These are phyloP conservation scores for Caenorhabditis macrosperma DNA, from an alignment of 2,888 invertebrate species.

Conservation along the genomic window DNA sequence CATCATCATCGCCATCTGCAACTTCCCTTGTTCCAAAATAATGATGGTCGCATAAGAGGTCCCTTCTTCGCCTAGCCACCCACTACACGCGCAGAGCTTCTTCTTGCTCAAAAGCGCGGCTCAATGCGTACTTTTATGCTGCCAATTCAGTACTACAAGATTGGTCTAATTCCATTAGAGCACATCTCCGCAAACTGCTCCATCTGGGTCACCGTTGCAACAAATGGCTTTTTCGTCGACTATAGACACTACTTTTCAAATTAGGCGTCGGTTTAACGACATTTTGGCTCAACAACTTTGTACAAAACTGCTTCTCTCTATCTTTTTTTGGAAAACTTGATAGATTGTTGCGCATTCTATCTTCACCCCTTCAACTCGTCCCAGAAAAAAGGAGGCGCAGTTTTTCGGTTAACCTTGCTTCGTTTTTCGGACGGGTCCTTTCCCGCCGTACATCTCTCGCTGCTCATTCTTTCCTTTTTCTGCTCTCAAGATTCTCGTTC, in stretches of 20 bases:
- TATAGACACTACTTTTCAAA: conserved; percentile 23
- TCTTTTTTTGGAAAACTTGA: conserved; percentile 38
- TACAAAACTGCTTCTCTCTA: background rate
- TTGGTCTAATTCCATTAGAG: conserved; percentile 57
- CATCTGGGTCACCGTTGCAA: conserved; percentile 55
- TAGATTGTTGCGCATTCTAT: conserved; percentile 53
- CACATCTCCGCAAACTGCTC: conserved; percentile 32
- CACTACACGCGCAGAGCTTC: conserved; percentile 36
- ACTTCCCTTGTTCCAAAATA: conserved; percentile 55
- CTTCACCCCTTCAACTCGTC: conserved; percentile 36
- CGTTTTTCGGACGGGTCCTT: conserved; percentile 19
- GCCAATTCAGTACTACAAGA: conserved; percentile 53
- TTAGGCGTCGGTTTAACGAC: conserved; percentile 30
- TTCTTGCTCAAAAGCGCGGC: conserved; percentile 28
- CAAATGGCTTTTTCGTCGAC: conserved; percentile 33
- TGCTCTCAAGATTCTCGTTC: conserved; percentile 36
- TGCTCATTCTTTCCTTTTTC: conserved; percentile 24
- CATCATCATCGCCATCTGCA: conserved; percentile 19
- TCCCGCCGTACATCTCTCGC: conserved; percentile 25
- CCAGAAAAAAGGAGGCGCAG: conserved; percentile 4
- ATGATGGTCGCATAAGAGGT: conserved; percentile 48
- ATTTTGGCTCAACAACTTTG: background rate
- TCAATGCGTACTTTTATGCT: conserved; percentile 38
- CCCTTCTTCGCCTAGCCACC: conserved; percentile 15
- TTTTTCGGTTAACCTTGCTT: conserved; percentile 49